Evolutionary conservation across 2,888 invertebrate genomes (phyloP).

Genomic region (Ophion ellenae): DNA sequence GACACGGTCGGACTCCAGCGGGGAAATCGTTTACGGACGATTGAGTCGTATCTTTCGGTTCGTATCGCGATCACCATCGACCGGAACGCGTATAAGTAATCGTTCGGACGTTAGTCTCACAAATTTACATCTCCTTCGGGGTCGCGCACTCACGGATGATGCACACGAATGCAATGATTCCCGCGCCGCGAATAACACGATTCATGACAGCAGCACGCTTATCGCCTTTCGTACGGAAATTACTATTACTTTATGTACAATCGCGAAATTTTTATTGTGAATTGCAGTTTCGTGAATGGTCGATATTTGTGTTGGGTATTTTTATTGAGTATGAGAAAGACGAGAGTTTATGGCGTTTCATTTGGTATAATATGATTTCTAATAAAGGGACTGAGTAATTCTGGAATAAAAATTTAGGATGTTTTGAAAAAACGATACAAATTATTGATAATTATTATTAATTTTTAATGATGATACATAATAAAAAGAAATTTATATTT

Average conservation of each 20-base stretch:
- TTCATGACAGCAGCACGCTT: not conserved
- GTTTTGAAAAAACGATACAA: too few species aligned
- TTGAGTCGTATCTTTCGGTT: conserved; percentile 39
- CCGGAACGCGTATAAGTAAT: conserved; percentile 7
- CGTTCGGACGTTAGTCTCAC: conserved; percentile 20
- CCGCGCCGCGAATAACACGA: not conserved
- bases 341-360: too few species aligned
- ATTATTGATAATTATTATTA: too few species aligned
- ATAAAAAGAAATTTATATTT: too few species aligned
- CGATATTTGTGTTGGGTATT: too few species aligned
- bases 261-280: too few species aligned
- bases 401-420: too few species aligned
- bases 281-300: too few species aligned
- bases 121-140: conserved; percentile 34
- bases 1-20: not conserved
- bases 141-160: conserved; percentile 49
- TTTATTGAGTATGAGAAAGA: too few species aligned
- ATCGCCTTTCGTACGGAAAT: not conserved
- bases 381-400: too few species aligned
- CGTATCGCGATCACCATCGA: conserved; percentile 24
- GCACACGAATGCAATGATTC: conserved; percentile 12
- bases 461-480: too few species aligned
- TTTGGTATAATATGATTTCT: too few species aligned
- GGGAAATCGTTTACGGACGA: conserved; percentile 29
- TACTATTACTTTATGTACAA: not conserved